Base-by-base conservation (phyloP, 2,797 vertebrate genomes). In the Pogonophryne albipinna region DNA sequence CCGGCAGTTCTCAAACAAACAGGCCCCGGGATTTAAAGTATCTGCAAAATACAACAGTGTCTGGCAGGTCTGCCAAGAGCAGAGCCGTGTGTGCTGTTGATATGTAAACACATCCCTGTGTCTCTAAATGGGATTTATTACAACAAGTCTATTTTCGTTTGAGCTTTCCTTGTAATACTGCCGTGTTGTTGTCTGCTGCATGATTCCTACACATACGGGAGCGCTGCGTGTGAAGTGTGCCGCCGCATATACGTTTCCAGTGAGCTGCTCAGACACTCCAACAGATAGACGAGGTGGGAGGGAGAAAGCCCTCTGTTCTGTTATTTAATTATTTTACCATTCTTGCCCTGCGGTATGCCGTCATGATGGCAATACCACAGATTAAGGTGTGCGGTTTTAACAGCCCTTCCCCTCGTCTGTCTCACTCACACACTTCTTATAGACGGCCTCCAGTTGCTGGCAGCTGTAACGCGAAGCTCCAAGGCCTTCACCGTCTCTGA, bases 341-440 rank as follows among this genome's bases (percentile, higher is more conserved):
- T 85, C 87, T 82, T 87, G 89, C 92, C 93, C 91, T 87, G 83
- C 80, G 92, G 91, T 88, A 63, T 78, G 82, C 84, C 85, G 81
- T 90, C 90, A 90, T 88, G 74, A 92, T 62, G 88, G 77, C 93
- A 91, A 92, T 93, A 92, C 90, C 91, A 87, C 87, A 93, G 90
- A 93, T 93, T 93, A 94, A 94, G 91, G 92, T 93, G 90, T 94
- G 93, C 81, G 92, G 90, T 86, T 93, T 93, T 93, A 78, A 85
- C 80, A 87, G 82, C 79, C 86, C 82, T 87, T 78, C 87, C 90
- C 85, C 85, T 89, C 56, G 68, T 83, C 81, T 85, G 78, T 73
- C 85, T 87, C 77, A 10, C 65, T 76, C 76, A 44, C 74, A 57
- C 74, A 50, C 79, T 73, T 69, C 84, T 88, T 78, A 76, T 65